A percentile compares a stretch with the other conserved stretches of the same genome.
These are phyloP conservation scores for Toxonevra muliebris DNA, from an alignment of 2,888 invertebrate genomes.

Conservation along the genomic window DNA sequence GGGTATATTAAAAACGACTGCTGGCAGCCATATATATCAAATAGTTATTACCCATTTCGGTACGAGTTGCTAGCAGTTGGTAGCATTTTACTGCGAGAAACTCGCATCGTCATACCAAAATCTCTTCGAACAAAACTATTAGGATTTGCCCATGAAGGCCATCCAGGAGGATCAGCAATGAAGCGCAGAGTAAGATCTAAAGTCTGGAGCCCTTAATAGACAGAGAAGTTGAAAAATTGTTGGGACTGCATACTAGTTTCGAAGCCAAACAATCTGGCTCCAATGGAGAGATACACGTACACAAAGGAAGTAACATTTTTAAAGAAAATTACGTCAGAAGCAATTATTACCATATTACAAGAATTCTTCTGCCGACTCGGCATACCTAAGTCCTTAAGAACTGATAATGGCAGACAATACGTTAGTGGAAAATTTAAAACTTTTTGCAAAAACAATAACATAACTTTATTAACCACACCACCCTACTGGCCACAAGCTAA, in stretches of 20 bases:
- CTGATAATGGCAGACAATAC: slow-evolving; percentile 23
- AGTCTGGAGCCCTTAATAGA: slow-evolving; percentile 23
- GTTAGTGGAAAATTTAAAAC: slow-evolving; percentile 21
- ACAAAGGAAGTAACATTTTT: neutral
- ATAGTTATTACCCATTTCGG: slow-evolving; percentile 9
- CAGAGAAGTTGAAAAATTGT: slow-evolving; percentile 20
- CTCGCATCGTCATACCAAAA: slow-evolving; percentile 17
- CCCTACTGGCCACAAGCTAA: slow-evolving; percentile 19
- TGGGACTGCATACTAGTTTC: too few species aligned
- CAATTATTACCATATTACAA: slow-evolving; percentile 11
- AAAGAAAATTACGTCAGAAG: slow-evolving; percentile 10
- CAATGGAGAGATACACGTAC: too few species aligned
- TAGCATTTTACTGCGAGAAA: slow-evolving; percentile 14
- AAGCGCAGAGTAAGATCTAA: slow-evolving; percentile 25
- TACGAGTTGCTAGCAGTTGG: slow-evolving; percentile 15
- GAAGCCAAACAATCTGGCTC: too few species aligned
- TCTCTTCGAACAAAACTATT: slow-evolving; percentile 14
- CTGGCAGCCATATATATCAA: neutral
- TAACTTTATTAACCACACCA: slow-evolving; percentile 17
- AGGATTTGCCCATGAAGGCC: slow-evolving; percentile 14
- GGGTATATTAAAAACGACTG: neutral
- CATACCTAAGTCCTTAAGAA: slow-evolving; percentile 19
- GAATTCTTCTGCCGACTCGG: slow-evolving; percentile 26
- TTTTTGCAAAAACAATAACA: slow-evolving; percentile 18
- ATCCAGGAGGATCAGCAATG: slow-evolving; percentile 22